These are phyloP conservation scores for Drosophila lini DNA, from an alignment of 1,140 invertebrate genomes.

Conservation along the genomic window DNA sequence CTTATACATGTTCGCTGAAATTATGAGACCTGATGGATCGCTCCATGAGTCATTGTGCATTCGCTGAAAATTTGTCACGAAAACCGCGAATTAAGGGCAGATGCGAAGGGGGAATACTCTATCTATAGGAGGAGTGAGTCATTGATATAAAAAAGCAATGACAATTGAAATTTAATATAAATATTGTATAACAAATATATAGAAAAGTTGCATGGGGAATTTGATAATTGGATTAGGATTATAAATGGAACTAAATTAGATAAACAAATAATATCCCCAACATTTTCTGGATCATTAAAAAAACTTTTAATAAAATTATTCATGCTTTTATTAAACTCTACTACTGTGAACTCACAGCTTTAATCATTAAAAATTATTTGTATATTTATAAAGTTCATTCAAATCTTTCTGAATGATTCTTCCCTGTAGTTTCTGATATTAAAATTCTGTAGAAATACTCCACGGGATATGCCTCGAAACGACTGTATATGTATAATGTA, in stretches of 20 bases:
- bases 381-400: neutral
- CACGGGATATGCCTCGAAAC: slow-evolving; percentile 7
- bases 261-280: neutral
- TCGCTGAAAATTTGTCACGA: slow-evolving; percentile 41
- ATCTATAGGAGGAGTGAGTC: slow-evolving; percentile 17
- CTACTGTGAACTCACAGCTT: neutral
- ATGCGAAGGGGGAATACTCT: slow-evolving; percentile 10
- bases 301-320: neutral
- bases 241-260: neutral
- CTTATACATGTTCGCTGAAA: slow-evolving; percentile 12
- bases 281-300: neutral
- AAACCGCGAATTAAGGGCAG: slow-evolving; percentile 11
- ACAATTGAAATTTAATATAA: neutral
- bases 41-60: slow-evolving; percentile 21
- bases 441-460: neutral
- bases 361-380: no score
- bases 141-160: neutral
- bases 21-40: slow-evolving; percentile 38
- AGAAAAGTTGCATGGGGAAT: neutral
- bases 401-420: neutral
- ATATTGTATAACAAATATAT: no score
- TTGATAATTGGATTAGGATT: neutral
- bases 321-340: neutral
- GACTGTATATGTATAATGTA: slow-evolving; percentile 1
- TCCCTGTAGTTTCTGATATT: neutral